These are phyloP conservation scores for Dendrocincla tyrannina DNA, from an alignment of 2,797 vertebrate species.

Conservation along the genomic window DNA sequence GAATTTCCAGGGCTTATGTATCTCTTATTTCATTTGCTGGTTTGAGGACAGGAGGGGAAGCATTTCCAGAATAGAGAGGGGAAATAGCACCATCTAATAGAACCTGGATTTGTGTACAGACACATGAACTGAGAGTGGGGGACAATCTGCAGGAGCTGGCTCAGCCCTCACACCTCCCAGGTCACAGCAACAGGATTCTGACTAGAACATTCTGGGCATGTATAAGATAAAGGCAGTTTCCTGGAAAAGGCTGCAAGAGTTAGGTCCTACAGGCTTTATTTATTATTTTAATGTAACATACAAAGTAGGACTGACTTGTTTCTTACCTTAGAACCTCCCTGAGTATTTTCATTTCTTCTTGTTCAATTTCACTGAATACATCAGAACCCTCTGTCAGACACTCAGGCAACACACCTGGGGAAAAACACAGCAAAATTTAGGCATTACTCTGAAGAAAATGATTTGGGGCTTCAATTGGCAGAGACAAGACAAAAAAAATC, in stretches of 20 bases:
- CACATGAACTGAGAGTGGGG: not conserved
- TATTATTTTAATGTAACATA: not conserved
- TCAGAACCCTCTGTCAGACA: constrained; percentile 93
- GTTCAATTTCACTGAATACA: constrained; percentile 90
- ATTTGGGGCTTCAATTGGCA: not conserved
- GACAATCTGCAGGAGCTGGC: not conserved
- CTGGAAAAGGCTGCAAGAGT: not conserved
- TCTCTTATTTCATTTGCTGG: not conserved
- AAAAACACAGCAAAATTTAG: not conserved
- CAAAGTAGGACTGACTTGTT: not conserved
- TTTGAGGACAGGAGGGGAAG: not conserved
- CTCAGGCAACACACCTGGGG: constrained; percentile 89
- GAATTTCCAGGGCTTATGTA: not conserved
- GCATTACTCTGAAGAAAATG: not conserved
- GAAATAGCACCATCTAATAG: not conserved
- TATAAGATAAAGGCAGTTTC: not conserved
- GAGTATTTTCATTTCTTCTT: constrained; percentile 94
- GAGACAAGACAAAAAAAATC: not conserved
- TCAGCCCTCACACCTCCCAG: not conserved
- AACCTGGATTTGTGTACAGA: not conserved
- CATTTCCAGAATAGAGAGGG: not conserved
- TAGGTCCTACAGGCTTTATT: not conserved
- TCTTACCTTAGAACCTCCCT: constrained; percentile 92
- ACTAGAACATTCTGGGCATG: not conserved
- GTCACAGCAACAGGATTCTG: not conserved